Percentiles rank a stretch among this genome's conserved stretches.
phyloP scores from a whole-genome alignment of 1,140 invertebrate genomes.

The Tetramorium alpestre region DNA sequence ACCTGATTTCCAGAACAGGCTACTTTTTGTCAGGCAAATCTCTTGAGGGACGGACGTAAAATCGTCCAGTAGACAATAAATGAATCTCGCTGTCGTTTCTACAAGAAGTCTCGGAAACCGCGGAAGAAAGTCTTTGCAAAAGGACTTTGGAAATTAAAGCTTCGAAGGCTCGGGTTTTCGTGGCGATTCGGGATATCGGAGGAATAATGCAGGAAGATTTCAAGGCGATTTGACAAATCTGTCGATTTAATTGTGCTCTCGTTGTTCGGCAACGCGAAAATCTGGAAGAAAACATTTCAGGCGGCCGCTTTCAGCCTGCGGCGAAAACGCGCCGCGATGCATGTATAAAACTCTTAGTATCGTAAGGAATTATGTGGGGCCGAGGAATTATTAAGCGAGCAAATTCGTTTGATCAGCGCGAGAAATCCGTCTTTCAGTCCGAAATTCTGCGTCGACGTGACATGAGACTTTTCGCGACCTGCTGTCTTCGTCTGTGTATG shows the following conservation, averaged over 20 bases:
- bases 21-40: background rate
- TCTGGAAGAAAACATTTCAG: background rate
- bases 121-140: background rate
- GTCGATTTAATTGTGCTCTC: background rate
- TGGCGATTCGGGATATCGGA: background rate
- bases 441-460: conserved; percentile 60
- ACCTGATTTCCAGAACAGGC: conserved; percentile 1
- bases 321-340: background rate
- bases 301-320: background rate
- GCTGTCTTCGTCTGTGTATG: conserved; percentile 50
- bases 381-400: conserved; percentile 71
- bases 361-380: conserved; percentile 66
- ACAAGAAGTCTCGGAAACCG: background rate
- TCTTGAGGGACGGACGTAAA: background rate
- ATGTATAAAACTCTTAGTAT: conserved; percentile 75
- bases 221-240: background rate
- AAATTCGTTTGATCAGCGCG: conserved; percentile 17
- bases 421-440: conserved; percentile 6
- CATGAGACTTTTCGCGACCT: conserved; percentile 56
- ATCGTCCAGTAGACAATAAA: conserved; percentile 21
- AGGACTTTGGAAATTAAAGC: background rate
- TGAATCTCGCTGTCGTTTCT: background rate
- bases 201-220: background rate
- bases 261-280: background rate
- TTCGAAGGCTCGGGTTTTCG: background rate